These are phyloP conservation scores for Brachypalpus laphriformis DNA, from an alignment of 2,888 invertebrate genomes.

Conservation along the genomic window DNA sequence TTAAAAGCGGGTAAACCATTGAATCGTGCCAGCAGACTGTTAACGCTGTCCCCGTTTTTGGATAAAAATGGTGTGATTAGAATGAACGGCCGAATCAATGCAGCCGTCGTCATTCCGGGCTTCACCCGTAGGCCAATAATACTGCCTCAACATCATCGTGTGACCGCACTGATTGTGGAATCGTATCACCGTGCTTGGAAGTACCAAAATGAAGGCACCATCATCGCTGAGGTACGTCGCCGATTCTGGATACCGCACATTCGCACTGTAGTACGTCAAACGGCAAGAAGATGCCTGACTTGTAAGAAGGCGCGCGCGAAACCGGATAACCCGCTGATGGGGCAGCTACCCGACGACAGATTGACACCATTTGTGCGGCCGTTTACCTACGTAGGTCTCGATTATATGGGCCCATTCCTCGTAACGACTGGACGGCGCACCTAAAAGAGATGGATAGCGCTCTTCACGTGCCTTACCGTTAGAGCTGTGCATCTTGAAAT, in stretches of 20 bases:
- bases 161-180: not conserved
- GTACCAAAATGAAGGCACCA: slow-evolving; percentile 7
- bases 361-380: no score
- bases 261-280: not conserved
- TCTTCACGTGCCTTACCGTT: not conserved
- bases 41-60: no score
- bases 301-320: not conserved
- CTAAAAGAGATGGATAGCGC: not conserved
- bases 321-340: slow-evolving; percentile 37
- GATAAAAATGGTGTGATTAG: no score
- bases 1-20: not conserved
- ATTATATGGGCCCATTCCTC: no score
- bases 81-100: not conserved
- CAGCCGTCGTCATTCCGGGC: not conserved
- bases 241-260: no score
- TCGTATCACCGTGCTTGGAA: no score
- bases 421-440: not conserved
- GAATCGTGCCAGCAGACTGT: not conserved
- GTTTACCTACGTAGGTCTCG: no score
- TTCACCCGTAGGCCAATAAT: not conserved
- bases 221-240: not conserved
- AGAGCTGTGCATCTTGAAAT: no score
- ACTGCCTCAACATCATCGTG: not conserved
- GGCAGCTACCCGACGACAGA: not conserved
- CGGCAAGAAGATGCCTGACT: not conserved